Percentiles rank a stretch among this genome's conserved stretches.
Evolutionary conservation across 1,140 invertebrate species (phyloP).

Genomic region (Hypothenemus hampei): DNA sequence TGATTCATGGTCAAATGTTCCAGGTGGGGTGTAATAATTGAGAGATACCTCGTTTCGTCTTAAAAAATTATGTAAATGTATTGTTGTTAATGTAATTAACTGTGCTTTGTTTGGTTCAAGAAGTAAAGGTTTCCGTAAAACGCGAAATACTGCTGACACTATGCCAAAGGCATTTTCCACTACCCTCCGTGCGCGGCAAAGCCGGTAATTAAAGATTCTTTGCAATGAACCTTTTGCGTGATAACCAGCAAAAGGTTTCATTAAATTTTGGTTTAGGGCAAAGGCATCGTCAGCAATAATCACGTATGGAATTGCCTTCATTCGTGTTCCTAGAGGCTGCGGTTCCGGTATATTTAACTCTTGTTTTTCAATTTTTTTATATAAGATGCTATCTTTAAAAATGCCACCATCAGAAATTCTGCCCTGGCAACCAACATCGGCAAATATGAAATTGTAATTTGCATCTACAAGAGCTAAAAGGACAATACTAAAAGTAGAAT

Average conservation of each 20-base stretch:
- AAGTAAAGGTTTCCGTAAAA: not conserved
- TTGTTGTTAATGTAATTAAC: not conserved
- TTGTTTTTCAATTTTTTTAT: too few species aligned
- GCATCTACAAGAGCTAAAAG: constrained; percentile 9
- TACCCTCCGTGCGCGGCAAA: not conserved
- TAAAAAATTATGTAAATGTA: constrained; percentile 11
- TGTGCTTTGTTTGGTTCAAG: not conserved
- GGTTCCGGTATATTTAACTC: too few species aligned
- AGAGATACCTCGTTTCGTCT: too few species aligned
- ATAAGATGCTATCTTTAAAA: not conserved
- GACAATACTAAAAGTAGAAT: constrained; percentile 19
- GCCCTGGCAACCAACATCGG: constrained; percentile 5
- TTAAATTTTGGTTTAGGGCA: constrained; percentile 11
- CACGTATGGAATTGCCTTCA: constrained; percentile 3
- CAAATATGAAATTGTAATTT: constrained; percentile 14
- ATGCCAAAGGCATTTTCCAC: constrained; percentile 19
- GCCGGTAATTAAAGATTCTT: constrained; percentile 15
- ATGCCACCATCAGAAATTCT: constrained; percentile 7
- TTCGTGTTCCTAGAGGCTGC: not conserved
- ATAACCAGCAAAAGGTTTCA: constrained; percentile 14
- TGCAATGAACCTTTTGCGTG: constrained; percentile 8
- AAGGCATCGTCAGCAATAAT: constrained; percentile 18
- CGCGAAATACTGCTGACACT: constrained; percentile 1
- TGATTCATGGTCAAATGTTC: not conserved
- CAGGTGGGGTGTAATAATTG: not conserved